Evolutionary conservation across 2,888 invertebrate species (phyloP).

Genomic region (Panzeria rudis): DNA sequence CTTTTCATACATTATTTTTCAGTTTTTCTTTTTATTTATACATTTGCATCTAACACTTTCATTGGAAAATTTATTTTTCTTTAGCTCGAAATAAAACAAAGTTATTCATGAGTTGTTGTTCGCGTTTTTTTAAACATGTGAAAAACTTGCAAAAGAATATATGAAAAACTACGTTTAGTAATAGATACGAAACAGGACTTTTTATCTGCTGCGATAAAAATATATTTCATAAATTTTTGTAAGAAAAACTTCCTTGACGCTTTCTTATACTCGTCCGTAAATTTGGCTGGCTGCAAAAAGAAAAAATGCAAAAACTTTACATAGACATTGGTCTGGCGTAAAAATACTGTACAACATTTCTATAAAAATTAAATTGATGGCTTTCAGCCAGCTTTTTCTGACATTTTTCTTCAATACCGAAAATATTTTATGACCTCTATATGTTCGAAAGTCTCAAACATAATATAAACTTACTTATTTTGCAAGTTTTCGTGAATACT

Average conservation of each 20-base stretch:
- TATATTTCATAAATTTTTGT: background rate
- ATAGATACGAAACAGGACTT: background rate
- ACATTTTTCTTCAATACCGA: background rate
- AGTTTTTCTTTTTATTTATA: constrained; percentile 4
- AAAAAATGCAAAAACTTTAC: background rate
- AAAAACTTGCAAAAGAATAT: background rate
- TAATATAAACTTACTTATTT: too few species aligned
- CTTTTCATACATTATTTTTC: constrained; percentile 24
- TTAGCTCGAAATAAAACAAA: background rate
- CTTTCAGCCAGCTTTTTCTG: background rate
- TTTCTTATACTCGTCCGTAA: background rate
- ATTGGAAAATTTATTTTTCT: constrained; percentile 1
- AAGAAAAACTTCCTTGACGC: background rate
- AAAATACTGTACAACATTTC: background rate
- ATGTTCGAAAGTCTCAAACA: too few species aligned
- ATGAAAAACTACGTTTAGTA: background rate
- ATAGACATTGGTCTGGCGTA: background rate
- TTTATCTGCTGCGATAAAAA: background rate
- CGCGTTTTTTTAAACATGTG: background rate
- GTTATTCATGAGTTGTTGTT: constrained; percentile 4
- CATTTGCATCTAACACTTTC: constrained; percentile 7
- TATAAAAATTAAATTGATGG: background rate
- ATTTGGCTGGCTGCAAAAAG: background rate
- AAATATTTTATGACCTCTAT: too few species aligned
- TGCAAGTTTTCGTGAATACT: too few species aligned